These are phyloP conservation scores for Apaloderma vittatum DNA, from an alignment of 2,113 vertebrate genomes.

Conservation along the genomic window DNA sequence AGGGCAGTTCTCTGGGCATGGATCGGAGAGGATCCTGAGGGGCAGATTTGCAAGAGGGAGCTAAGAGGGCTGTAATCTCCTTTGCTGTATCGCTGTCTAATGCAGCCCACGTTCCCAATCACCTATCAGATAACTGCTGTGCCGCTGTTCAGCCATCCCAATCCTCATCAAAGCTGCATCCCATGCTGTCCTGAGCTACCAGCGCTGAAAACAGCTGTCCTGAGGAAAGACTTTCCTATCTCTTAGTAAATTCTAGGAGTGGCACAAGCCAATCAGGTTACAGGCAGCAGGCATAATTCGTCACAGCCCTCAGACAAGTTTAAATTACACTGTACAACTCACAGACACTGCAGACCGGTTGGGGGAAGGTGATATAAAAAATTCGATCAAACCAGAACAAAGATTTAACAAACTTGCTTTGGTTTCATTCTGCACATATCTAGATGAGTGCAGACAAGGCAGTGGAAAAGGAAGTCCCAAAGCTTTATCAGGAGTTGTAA, in stretches of 20 bases:
- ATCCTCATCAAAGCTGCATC: neutral
- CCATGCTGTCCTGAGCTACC: neutral
- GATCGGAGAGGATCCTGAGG: neutral
- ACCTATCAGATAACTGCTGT: neutral
- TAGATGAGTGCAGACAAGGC: neutral
- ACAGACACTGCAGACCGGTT: neutral
- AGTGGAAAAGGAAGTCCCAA: neutral
- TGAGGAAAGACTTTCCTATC: neutral
- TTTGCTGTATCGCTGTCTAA: neutral
- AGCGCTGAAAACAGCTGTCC: neutral
- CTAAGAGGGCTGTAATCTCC: conserved; percentile 4
- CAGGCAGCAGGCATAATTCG: neutral
- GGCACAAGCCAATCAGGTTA: neutral
- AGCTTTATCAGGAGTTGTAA: neutral
- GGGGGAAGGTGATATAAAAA: neutral
- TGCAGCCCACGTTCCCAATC: rapidly evolving
- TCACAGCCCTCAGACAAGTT: neutral
- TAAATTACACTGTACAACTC: neutral
- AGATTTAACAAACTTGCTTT: neutral
- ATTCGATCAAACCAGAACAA: neutral
- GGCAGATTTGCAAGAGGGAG: neutral
- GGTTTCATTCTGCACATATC: neutral
- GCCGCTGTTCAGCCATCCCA: neutral
- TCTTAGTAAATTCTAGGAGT: neutral
- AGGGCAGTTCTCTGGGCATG: neutral